These are phyloP conservation scores for Seriola quinqueradiata DNA, from an alignment of 2,113 vertebrate genomes.

Conservation along the genomic window DNA sequence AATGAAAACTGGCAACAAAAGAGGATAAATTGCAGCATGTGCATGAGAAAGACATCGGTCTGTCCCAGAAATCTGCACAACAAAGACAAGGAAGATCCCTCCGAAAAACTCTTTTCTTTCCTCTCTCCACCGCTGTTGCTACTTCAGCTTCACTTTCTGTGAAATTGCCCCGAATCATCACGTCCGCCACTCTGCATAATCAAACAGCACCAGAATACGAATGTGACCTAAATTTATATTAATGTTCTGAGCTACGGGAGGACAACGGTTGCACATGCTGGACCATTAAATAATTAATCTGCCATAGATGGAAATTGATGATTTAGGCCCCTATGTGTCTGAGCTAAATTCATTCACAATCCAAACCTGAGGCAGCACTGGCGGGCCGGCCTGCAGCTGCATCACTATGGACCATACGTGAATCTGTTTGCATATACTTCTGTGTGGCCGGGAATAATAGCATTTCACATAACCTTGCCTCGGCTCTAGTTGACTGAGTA, in stretches of 20 bases:
- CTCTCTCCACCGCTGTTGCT: conserved; percentile 21
- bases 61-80: conserved; percentile 61
- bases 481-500: conserved; percentile 15
- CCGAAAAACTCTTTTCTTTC: background rate
- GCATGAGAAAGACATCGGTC: conserved; percentile 44
- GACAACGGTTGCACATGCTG: conserved; percentile 40
- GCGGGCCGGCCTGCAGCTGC: conserved; percentile 31
- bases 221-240: conserved; percentile 68
- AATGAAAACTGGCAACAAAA: conserved; percentile 48
- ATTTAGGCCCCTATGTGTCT: conserved; percentile 27
- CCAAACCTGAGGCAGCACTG: conserved; percentile 23
- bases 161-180: conserved; percentile 58
- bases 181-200: conserved; percentile 41
- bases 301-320: conserved; percentile 57
- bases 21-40: conserved; percentile 47
- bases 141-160: conserved; percentile 14
- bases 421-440: conserved; percentile 14
- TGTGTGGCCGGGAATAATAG: conserved; percentile 16
- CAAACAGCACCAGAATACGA: conserved; percentile 61
- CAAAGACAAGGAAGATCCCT: conserved; percentile 41
- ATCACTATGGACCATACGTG: conserved; percentile 20
- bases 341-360: conserved; percentile 48
- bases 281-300: conserved; percentile 68
- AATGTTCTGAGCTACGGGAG: conserved; percentile 43
- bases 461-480: conserved; percentile 52